Percentiles rank a stretch among this genome's conserved stretches.
Conservation (phyloP, 1,140 invertebrate species). For the Leguminivora glycinivorella region DNA sequence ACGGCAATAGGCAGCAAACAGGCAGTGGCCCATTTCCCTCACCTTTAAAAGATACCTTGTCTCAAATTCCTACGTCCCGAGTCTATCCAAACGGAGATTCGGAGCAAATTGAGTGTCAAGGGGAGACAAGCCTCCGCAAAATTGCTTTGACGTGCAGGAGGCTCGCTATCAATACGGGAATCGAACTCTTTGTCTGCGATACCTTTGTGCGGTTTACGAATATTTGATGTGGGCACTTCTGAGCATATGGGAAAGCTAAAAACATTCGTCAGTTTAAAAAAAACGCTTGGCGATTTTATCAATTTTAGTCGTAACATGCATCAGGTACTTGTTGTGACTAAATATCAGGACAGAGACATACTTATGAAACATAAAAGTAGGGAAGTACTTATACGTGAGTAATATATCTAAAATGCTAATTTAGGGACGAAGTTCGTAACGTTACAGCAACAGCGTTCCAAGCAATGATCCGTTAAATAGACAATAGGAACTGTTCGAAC, state of each 20-base stretch:
- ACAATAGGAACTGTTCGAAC: conserved; percentile 13
- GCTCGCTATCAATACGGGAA: conserved; percentile 4
- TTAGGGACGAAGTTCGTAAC: not conserved
- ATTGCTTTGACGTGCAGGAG: conserved; percentile 17
- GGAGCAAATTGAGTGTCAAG: conserved; percentile 21
- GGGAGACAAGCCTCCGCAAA: conserved; percentile 1
- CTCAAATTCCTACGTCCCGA: conserved; percentile 2
- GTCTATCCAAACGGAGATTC: not conserved
- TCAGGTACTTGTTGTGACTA: too few species aligned
- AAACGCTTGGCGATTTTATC: too few species aligned
- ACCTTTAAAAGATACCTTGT: conserved; percentile 1
- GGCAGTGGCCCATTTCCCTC: not conserved
- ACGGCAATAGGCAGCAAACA: not conserved
- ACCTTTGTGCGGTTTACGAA: conserved; percentile 10
- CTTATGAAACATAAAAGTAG: too few species aligned
- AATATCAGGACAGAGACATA: too few species aligned
- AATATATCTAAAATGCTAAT: not conserved
- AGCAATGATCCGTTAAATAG: conserved; percentile 21
- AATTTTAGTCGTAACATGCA: too few species aligned
- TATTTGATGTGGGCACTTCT: conserved; percentile 12
- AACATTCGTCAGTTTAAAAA: too few species aligned
- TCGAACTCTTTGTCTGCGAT: conserved; percentile 2
- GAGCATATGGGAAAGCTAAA: not conserved
- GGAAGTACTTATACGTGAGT: too few species aligned
- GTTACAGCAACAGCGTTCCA: not conserved